Base-by-base conservation (phyloP, 2,888 invertebrate species). In the Dromius quadrimaculatus region DNA sequence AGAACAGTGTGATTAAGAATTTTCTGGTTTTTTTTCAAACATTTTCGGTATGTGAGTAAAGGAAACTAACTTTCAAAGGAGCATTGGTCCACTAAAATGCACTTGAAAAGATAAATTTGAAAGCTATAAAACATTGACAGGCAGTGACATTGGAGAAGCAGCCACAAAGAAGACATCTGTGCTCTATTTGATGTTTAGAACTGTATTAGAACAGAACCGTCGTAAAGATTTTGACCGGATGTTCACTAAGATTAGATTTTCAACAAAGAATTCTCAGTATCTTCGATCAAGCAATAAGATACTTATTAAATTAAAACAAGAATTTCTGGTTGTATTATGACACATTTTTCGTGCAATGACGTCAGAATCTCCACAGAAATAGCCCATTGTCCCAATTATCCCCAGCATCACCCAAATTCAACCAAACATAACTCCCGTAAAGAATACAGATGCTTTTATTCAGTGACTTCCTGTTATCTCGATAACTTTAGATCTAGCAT, bases 161-260 rank as follows among this genome's bases (percentile, higher is more conserved):
- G 41, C n/a, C 61, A 61, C 38, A 61, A 61, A 41, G 41, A 61
- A 61, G 61, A 61, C 61, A 61, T 61, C 61, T 61, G 61, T 41
- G 61, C 41, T 20, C 50, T 54, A 38, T 38, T 61, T 41, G 36
- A 11, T 61, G 41, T 41, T 41, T 2, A 59, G 38, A 36, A 59
- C 36, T 20, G 20, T 38, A 34, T 38, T 8, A 19, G n/a, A 6
- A 38, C 38, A 11, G 15, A 23, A 41, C 41, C 38, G 38, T 61
- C 61, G 36, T 61, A 61, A 61, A 61, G 41, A 38, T 61, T 59
- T 61, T 61, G 61, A 61, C 61, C 61, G 61, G 61, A 61, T 61
- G 61, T 61, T 61, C 61, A 20, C 41, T 41, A 23, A 61, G 36
- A 59, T 59, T 38, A 59, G 59, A 36, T 19, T 34, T 38, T 19